Evolutionary conservation across 2,113 vertebrate genomes (phyloP).

Genomic region (Emydura subglobosa): DNA sequence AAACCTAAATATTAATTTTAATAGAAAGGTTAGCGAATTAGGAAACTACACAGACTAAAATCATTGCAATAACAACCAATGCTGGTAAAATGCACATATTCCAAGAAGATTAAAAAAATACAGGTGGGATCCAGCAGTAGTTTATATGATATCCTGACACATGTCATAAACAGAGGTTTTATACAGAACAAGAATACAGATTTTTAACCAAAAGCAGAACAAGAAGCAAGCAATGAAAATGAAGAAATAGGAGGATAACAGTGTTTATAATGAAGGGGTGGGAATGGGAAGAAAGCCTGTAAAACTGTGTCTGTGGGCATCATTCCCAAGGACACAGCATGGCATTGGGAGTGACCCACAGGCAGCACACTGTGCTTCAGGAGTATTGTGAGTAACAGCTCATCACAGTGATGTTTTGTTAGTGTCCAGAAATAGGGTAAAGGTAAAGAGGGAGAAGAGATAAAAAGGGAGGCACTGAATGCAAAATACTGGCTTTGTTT

Average conservation of each 20-base stretch:
- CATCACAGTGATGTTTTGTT: background rate
- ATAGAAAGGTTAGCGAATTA: constrained; percentile 79
- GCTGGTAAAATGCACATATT: constrained; percentile 41
- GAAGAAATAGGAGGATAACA: background rate
- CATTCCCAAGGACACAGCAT: background rate
- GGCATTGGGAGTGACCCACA: background rate
- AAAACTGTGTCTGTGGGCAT: rapidly evolving
- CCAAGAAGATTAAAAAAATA: constrained; percentile 61
- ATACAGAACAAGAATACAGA: constrained; percentile 33
- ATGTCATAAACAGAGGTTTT: constrained; percentile 78
- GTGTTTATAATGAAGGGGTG: background rate
- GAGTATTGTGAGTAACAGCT: background rate
- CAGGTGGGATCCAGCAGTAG: constrained; percentile 79
- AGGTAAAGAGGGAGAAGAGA: background rate
- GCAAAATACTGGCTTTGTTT: background rate
- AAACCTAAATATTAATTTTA: constrained; percentile 89
- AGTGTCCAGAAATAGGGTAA: background rate
- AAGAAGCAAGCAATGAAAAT: background rate
- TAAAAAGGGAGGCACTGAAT: background rate
- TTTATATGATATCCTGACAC: constrained; percentile 70
- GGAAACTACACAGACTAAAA: constrained; percentile 63
- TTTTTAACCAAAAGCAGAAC: constrained; percentile 41
- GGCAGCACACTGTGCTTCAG: background rate
- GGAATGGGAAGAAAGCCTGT: background rate
- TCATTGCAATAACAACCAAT: constrained; percentile 43